Evolutionary conservation across 2,797 vertebrate genomes (phyloP).

Genomic region (Tarsius wallacei): DNA sequence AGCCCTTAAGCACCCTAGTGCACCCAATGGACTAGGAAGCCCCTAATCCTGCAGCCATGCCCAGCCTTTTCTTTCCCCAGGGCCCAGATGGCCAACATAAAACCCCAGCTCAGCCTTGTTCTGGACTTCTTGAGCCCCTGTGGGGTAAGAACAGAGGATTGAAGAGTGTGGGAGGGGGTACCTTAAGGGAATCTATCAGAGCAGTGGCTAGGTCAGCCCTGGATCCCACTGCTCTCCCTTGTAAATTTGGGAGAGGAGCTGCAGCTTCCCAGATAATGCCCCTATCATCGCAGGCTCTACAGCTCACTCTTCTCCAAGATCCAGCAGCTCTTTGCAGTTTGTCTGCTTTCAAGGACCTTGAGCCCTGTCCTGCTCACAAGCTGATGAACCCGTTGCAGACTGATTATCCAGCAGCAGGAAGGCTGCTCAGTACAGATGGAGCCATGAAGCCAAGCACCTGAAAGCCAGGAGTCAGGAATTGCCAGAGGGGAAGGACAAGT

Average conservation of each 20-base stretch:
- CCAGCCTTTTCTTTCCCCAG: neutral
- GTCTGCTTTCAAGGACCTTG: slow-evolving; percentile 66
- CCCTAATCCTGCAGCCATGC: neutral
- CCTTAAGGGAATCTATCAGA: neutral
- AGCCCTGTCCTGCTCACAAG: neutral
- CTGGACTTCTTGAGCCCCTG: neutral
- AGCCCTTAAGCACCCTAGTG: neutral
- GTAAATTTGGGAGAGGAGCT: neutral
- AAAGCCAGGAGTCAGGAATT: slow-evolving; percentile 62
- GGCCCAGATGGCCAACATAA: neutral
- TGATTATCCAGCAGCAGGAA: slow-evolving; percentile 80
- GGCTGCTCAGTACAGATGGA: slow-evolving; percentile 76
- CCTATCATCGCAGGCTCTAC: neutral
- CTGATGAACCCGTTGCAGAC: slow-evolving; percentile 48
- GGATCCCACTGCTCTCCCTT: neutral
- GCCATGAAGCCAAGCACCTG: slow-evolving; percentile 66
- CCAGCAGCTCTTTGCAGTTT: neutral
- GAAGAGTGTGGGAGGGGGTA: neutral
- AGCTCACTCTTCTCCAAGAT: neutral
- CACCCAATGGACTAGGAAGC: neutral
- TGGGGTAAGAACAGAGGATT: neutral
- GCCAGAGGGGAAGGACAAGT: slow-evolving; percentile 69
- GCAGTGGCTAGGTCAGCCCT: neutral
- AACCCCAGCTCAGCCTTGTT: neutral
- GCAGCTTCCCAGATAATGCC: neutral